Conservation (phyloP, 1,140 invertebrate species). For the Camponotus vicinus region DNA sequence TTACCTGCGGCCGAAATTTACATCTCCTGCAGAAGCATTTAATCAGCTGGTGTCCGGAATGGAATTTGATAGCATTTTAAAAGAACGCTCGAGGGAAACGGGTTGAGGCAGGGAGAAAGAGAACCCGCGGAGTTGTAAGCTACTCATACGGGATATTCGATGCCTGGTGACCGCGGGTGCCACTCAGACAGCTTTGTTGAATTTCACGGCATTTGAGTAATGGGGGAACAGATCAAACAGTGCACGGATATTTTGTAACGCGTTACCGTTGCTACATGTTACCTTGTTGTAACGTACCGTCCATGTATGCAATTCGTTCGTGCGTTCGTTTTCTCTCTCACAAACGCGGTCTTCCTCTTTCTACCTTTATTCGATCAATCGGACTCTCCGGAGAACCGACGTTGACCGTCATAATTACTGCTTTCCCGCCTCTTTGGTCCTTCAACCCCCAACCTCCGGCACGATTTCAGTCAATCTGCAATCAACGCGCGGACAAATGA, state of each 20-base stretch:
- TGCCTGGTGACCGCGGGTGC: conserved; percentile 68
- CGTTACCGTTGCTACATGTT: conserved; percentile 29
- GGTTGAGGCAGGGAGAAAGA: neutral
- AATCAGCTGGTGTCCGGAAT: conserved; percentile 73
- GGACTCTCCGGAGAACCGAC: conserved; percentile 22
- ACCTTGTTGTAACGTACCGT: neutral
- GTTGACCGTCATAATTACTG: conserved; percentile 76
- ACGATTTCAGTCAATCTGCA: conserved; percentile 78
- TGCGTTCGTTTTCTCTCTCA: conserved; percentile 44
- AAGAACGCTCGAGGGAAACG: conserved; percentile 59
- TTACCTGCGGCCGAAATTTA: conserved; percentile 70
- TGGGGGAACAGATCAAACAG: conserved; percentile 82
- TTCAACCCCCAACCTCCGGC: conserved; percentile 60
- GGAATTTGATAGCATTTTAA: conserved; percentile 73
- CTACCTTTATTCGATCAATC: conserved; percentile 25
- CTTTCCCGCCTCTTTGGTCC: conserved; percentile 36
- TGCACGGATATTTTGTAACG: conserved; percentile 78
- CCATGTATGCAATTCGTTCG: conserved; percentile 36
- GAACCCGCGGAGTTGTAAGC: conserved; percentile 11
- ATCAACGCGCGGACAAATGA: conserved; percentile 77
- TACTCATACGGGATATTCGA: conserved; percentile 69
- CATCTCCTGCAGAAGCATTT: conserved; percentile 74
- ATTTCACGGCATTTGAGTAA: conserved; percentile 84
- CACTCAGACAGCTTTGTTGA: conserved; percentile 82
- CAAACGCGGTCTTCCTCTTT: conserved; percentile 18